Evolutionary conservation across 2,888 invertebrate genomes (phyloP), one percentile per base, ranked within the genome.

Genomic region (Polydrusus pterygomalis): DNA sequence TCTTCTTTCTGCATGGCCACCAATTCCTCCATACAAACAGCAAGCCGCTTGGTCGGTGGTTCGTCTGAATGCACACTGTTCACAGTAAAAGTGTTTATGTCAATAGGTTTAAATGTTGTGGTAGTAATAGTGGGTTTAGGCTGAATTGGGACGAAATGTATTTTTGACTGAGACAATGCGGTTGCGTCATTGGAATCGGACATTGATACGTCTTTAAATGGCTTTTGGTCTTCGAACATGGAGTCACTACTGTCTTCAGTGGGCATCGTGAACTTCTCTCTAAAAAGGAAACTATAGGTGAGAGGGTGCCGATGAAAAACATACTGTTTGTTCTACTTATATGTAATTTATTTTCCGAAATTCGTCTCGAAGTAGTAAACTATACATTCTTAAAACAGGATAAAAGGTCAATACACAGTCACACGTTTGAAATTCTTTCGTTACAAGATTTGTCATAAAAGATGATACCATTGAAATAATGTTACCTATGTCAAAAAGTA

Each of bases 1-100:
- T 84, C 83, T 8, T 84, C 83, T 54, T 81, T 83, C 64, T 84
- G 83, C 2, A 82, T 60, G 8, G 79, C 74, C 9, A 81, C 78
- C 17, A 85, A 45, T 60, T 83, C 80, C 34, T 82, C 82, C 60
- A 84, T 56, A 11, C 81, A 78, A n/a, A 72, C 73, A 10, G 77
- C 78, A n/a, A 78, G 51, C 40, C 47, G 77, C 30, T 77, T 76
- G 13, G 70, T 1, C 2, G 74, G 70, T 10, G 68, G 69, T 8
- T 74, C 70, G 9, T 9, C 30, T 0, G 17, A 17, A 58, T 45
- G 11, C 13, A 58, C 60, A n/a, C 47, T 40, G 7, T 63, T 34
- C 20, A 45, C 17, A 47, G 20, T 56, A 9, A 74, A 40, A 7
- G 51, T 17, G 62, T 69, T 64, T 15, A 70, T 18, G 7, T 78